Conservation (phyloP, 2,797 vertebrate genomes). For the Protosalanx chinensis region DNA sequence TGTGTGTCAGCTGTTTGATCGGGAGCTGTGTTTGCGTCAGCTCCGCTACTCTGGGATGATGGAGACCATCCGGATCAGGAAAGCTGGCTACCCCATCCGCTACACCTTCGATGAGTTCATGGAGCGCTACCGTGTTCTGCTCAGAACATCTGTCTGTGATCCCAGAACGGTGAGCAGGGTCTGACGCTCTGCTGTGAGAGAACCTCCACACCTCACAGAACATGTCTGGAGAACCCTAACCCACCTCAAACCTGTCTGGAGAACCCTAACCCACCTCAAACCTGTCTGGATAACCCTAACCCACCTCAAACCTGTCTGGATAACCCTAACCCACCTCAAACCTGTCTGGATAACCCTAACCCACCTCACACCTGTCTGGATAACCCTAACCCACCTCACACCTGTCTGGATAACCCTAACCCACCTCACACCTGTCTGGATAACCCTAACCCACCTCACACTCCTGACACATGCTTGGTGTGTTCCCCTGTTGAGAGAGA, state of each 20-base stretch:
- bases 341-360: too few species aligned
- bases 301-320: too few species aligned
- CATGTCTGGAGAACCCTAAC: too few species aligned
- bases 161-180: slow-evolving; percentile 62
- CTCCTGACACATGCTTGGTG: not conserved
- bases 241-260: too few species aligned
- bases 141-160: slow-evolving; percentile 69
- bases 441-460: too few species aligned
- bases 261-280: not conserved
- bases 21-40: slow-evolving; percentile 87
- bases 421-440: too few species aligned
- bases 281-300: not conserved
- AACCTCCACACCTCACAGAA: too few species aligned
- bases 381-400: too few species aligned
- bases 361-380: too few species aligned
- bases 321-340: too few species aligned
- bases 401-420: too few species aligned
- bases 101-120: slow-evolving; percentile 89
- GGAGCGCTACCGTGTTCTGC: slow-evolving; percentile 79
- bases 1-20: slow-evolving; percentile 82
- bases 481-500: not conserved
- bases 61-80: slow-evolving; percentile 93
- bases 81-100: slow-evolving; percentile 88
- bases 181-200: too few species aligned
- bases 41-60: slow-evolving; percentile 95